A percentile compares a stretch with the other conserved stretches of the same genome.
phyloP scores from a whole-genome alignment of 2,888 invertebrate genomes.

The Lasioglossum lativentre region DNA sequence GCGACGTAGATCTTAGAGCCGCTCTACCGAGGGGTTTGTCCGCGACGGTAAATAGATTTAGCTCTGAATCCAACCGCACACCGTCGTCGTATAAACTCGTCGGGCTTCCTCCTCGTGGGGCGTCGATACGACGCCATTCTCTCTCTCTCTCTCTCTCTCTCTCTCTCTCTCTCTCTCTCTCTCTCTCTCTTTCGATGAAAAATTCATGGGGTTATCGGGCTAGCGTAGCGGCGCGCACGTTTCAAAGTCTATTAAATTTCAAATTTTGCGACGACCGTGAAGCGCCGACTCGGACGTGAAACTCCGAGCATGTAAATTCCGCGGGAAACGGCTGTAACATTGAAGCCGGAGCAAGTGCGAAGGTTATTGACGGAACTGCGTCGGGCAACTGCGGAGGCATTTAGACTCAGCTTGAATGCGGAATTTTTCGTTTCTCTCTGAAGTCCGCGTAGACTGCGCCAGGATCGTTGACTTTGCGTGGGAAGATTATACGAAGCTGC shows the following conservation, averaged over 20 bases:
- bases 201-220: constrained; percentile 22
- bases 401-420: neutral
- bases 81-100: constrained; percentile 40
- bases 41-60: constrained; percentile 55
- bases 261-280: constrained; percentile 31
- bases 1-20: neutral
- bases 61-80: constrained; percentile 32
- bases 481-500: neutral
- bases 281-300: neutral
- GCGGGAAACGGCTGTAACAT: constrained; percentile 13
- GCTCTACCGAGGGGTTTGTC: constrained; percentile 30
- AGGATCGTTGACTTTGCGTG: neutral
- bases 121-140: neutral
- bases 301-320: constrained; percentile 29
- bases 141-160: neutral
- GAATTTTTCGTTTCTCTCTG: neutral
- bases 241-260: constrained; percentile 46
- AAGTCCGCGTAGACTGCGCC: neutral
- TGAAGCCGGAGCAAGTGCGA: neutral
- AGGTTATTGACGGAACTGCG: neutral
- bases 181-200: constrained; percentile 26
- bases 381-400: neutral
- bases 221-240: constrained; percentile 7
- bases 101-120: constrained; percentile 30
- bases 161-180: neutral